phyloP scores from a whole-genome alignment of 2,113 vertebrate species.

The Megaleporinus macrocephalus region DNA sequence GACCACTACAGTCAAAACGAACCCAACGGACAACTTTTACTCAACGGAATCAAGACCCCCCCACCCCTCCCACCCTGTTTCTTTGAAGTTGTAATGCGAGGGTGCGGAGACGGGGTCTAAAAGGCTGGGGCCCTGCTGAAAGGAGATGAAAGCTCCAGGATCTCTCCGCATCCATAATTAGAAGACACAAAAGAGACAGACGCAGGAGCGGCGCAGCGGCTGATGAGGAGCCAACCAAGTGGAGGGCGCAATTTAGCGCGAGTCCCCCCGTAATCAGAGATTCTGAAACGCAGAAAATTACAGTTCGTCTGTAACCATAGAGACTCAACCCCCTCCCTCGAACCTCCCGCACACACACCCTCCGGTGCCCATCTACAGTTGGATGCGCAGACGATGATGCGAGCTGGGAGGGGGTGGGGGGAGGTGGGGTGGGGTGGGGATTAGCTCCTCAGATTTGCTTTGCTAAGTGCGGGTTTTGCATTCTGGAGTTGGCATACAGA shows the following conservation, averaged over 20 bases:
- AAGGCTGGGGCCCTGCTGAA: conserved; percentile 5
- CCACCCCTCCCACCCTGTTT: not conserved
- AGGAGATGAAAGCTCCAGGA: conserved; percentile 47
- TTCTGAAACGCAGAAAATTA: conserved; percentile 70
- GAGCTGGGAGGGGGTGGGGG: too few relatives aligned
- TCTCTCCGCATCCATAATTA: conserved; percentile 46
- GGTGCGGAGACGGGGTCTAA: conserved; percentile 5
- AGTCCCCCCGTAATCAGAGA: conserved; percentile 68
- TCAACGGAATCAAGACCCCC: conserved; percentile 20
- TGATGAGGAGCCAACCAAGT: conserved; percentile 55
- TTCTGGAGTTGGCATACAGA: conserved; percentile 58
- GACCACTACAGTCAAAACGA: not conserved
- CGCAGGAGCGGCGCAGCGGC: conserved; percentile 21
- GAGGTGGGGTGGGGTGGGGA: too few relatives aligned
- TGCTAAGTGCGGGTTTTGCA: conserved; percentile 62
- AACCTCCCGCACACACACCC: conserved; percentile 30
- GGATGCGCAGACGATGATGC: conserved; percentile 56
- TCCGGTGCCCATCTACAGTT: conserved; percentile 40
- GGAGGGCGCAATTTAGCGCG: conserved; percentile 69
- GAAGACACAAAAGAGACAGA: conserved; percentile 52
- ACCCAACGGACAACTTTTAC: conserved; percentile 19
- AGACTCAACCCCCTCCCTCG: conserved; percentile 51
- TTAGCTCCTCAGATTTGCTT: conserved; percentile 61
- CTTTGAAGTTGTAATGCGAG: conserved; percentile 50
- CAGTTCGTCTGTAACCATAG: conserved; percentile 76